phyloP scores from a whole-genome alignment of 1,140 invertebrate genomes.

The Bilobella aurantiaca region DNA sequence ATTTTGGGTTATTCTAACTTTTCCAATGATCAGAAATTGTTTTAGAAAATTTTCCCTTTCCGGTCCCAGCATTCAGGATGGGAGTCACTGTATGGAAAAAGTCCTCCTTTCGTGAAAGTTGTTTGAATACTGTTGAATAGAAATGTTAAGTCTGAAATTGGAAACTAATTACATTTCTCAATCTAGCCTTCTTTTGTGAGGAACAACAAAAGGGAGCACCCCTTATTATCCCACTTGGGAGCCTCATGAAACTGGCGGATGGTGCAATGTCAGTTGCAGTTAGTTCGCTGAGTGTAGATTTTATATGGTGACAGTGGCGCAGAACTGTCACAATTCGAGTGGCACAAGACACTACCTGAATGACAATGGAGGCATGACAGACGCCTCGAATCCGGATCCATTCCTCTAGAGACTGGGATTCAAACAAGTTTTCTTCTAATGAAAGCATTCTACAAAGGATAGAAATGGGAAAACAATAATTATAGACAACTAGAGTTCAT shows the following conservation, averaged over 20 bases:
- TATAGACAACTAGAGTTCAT: slow-evolving; percentile 2
- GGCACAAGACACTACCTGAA: neutral
- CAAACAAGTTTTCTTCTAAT: neutral
- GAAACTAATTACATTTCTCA: slow-evolving; percentile 1
- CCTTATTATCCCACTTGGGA: neutral
- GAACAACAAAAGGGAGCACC: neutral
- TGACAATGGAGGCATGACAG: neutral
- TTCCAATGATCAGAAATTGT: too few species aligned
- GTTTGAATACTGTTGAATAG: too few species aligned
- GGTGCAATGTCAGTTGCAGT: neutral
- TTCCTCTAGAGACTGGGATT: neutral
- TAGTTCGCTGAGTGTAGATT: neutral
- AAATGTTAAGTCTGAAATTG: neutral
- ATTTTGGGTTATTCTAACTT: too few species aligned
- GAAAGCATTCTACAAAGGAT: neutral
- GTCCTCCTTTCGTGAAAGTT: neutral
- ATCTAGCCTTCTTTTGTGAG: neutral
- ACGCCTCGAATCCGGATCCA: neutral
- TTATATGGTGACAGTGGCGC: neutral
- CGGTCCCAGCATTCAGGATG: too few species aligned
- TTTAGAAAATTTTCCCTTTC: too few species aligned
- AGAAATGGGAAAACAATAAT: slow-evolving; percentile 1
- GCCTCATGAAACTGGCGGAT: neutral
- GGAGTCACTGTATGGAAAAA: neutral
- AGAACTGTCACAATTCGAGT: neutral